Percentiles rank a stretch among this genome's conserved stretches.
Evolutionary conservation across 2,888 invertebrate species (phyloP).

Genomic region (Polydesmus complanatus): DNA sequence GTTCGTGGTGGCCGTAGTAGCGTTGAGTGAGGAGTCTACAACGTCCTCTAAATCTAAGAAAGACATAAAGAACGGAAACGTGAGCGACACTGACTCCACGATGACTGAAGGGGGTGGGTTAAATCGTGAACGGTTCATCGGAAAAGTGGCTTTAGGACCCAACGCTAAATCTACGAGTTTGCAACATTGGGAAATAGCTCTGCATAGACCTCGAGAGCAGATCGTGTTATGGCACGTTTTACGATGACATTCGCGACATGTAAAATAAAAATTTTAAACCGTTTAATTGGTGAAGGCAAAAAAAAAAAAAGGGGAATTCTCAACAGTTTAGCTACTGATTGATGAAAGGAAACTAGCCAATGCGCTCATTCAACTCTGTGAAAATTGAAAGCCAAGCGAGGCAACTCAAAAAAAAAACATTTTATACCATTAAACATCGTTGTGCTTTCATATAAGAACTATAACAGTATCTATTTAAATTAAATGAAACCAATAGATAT

Average conservation of each 20-base stretch:
- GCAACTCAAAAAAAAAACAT: no score
- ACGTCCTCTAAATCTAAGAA: background rate
- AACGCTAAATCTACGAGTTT: slow-evolving; percentile 7
- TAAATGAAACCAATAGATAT: no score
- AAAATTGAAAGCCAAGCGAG: no score
- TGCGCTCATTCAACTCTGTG: no score
- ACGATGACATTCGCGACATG: slow-evolving; percentile 3
- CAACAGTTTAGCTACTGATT: no score
- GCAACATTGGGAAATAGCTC: slow-evolving; percentile 10
- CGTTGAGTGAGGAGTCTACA: background rate
- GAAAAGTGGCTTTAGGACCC: slow-evolving; percentile 11
- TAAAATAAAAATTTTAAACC: no score
- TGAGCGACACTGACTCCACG: background rate
- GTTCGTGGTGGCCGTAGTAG: slow-evolving; percentile 9
- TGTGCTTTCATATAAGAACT: no score
- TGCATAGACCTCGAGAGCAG: slow-evolving; percentile 14
- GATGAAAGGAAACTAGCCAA: no score
- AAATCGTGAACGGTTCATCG: slow-evolving; percentile 5
- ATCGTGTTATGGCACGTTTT: slow-evolving; percentile 12
- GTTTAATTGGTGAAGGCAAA: no score
- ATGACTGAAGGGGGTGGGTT: background rate
- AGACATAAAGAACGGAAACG: background rate
- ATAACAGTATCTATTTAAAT: no score
- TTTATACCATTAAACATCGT: no score
- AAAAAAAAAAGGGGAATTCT: no score